Conservation (phyloP, 2,797 vertebrate species). For the Mycteria americana region DNA sequence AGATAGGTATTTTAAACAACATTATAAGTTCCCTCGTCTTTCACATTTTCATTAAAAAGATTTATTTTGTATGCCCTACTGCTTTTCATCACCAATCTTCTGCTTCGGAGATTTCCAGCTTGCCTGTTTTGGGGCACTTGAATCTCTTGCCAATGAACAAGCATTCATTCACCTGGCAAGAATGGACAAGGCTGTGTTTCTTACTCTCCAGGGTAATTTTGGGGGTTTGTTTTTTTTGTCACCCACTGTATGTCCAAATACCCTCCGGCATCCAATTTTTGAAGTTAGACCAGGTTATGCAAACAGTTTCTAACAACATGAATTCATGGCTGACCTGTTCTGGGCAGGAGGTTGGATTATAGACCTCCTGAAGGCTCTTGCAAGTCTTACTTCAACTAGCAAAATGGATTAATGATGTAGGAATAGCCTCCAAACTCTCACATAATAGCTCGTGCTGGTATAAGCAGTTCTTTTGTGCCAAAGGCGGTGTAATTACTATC, state of each 20-base stretch:
- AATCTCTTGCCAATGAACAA: not conserved
- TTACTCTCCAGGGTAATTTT: not conserved
- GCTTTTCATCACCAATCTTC: not conserved
- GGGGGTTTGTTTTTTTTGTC: not conserved
- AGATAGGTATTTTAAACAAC: not conserved
- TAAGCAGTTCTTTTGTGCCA: not conserved
- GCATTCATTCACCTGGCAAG: not conserved
- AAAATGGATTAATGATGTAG: not conserved
- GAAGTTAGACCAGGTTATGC: not conserved
- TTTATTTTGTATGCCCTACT: not conserved
- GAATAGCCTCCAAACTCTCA: not conserved
- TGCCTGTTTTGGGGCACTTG: not conserved
- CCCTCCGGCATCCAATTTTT: not conserved
- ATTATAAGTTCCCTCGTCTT: not conserved
- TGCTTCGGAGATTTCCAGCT: not conserved
- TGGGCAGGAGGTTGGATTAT: not conserved
- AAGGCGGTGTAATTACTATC: not conserved
- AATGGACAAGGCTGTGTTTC: not conserved
- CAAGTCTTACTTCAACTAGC: not conserved
- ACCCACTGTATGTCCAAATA: not conserved
- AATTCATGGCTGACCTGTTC: not conserved
- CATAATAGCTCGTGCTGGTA: fast-evolving
- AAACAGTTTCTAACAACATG: not conserved
- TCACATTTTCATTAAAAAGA: not conserved
- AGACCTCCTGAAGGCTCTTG: not conserved